Conservation (phyloP, 1,140 invertebrate genomes). For the Drosophila santomea region DNA sequence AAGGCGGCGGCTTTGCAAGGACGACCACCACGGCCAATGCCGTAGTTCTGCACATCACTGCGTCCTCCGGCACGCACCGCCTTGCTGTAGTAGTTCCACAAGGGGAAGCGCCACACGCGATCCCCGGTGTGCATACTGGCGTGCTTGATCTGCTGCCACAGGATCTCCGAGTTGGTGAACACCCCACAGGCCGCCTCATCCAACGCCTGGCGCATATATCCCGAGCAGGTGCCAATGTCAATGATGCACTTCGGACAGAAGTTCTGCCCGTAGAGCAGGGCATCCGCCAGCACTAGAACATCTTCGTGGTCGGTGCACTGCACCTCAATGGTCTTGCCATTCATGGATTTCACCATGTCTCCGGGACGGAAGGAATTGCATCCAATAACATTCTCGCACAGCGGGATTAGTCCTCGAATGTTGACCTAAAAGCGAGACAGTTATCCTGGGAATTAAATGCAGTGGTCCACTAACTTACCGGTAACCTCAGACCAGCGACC, state of each 20-base stretch:
- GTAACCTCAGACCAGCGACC: constrained; percentile 89
- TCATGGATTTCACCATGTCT: constrained; percentile 93
- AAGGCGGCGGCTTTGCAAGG: constrained; percentile 96
- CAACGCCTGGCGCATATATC: constrained; percentile 90
- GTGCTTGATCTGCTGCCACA: constrained; percentile 88
- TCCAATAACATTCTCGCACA: constrained; percentile 95
- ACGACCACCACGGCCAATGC: constrained; percentile 89
- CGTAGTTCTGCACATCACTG: constrained; percentile 93
- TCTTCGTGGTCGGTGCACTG: constrained; percentile 97
- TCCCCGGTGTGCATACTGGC: constrained; percentile 92
- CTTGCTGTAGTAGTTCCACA: constrained; percentile 92
- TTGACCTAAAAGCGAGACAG: constrained; percentile 87
- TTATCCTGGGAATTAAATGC: constrained; percentile 82
- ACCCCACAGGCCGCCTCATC: constrained; percentile 91
- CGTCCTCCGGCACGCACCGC: constrained; percentile 88
- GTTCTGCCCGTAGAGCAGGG: constrained; percentile 91
- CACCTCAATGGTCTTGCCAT: constrained; percentile 95
- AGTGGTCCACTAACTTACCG: constrained; percentile 66
- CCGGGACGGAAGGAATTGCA: constrained; percentile 94
- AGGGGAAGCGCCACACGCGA: constrained; percentile 94
- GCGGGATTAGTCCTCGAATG: constrained; percentile 90
- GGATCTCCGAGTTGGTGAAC: constrained; percentile 89
- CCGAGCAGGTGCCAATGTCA: constrained; percentile 95
- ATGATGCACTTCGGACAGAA: constrained; percentile 89
- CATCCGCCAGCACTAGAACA: constrained; percentile 94